phyloP scores from a whole-genome alignment of 2,113 vertebrate genomes.

The Leptocoma aspasia region DNA sequence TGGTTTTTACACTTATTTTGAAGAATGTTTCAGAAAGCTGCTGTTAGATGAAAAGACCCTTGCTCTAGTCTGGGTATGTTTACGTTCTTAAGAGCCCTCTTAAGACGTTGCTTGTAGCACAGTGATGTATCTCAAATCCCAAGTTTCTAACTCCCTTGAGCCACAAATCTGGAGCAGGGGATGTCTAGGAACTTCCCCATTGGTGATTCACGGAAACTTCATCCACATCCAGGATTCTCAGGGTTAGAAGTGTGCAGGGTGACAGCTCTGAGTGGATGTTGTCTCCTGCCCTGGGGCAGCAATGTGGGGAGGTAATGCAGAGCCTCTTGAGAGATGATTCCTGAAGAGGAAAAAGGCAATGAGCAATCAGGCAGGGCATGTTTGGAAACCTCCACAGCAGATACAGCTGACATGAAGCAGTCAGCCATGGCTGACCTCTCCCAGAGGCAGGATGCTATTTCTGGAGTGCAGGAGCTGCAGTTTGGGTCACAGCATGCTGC shows the following conservation, averaged over 20 bases:
- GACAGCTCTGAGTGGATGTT: accelerated
- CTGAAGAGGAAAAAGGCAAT: not conserved
- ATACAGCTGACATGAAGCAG: not conserved
- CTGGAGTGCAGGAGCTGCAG: not conserved
- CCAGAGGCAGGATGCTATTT: not conserved
- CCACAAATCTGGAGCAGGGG: not conserved
- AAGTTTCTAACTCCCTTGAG: not conserved
- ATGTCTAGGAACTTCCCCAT: not conserved
- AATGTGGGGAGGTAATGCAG: not conserved
- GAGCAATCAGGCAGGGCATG: not conserved
- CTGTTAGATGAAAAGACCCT: not conserved
- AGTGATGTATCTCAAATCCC: not conserved
- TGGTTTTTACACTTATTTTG: not conserved
- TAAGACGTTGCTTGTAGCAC: not conserved
- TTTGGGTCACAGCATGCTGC: not conserved
- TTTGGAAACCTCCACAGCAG: not conserved
- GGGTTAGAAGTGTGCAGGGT: not conserved
- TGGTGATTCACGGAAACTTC: not conserved
- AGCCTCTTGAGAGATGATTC: not conserved
- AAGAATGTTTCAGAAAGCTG: not conserved
- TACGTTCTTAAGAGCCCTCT: not conserved
- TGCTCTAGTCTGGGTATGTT: not conserved
- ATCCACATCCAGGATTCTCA: not conserved
- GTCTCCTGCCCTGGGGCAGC: not conserved
- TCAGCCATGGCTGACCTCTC: not conserved